Conservation (phyloP, 2,888 invertebrate species). For the Halictus quadricinctus region DNA sequence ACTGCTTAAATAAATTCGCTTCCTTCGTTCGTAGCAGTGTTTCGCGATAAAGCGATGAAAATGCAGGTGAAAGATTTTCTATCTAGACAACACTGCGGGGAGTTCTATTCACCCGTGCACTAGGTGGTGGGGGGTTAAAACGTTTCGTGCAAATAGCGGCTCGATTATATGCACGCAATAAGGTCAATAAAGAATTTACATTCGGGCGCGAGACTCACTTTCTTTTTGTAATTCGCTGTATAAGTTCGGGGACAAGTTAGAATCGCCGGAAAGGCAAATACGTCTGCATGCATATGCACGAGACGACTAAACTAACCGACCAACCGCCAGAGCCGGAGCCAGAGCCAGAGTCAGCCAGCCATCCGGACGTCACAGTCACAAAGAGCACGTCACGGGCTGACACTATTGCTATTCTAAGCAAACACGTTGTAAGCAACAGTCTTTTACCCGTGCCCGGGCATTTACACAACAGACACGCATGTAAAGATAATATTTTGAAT, state of each 20-base stretch:
- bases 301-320: constrained; percentile 49
- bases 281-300: constrained; percentile 66
- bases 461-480: constrained; percentile 59
- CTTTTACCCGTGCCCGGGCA: constrained; percentile 31
- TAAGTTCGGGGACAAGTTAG: constrained; percentile 53
- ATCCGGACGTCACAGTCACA: constrained; percentile 53
- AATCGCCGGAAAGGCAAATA: constrained; percentile 64
- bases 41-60: too few species aligned
- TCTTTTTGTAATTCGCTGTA: constrained; percentile 38
- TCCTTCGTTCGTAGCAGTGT: neutral
- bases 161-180: constrained; percentile 14
- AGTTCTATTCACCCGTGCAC: neutral
- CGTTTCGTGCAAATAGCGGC: neutral
- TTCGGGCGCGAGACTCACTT: constrained; percentile 4
- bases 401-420: constrained; percentile 70
- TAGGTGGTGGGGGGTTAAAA: neutral
- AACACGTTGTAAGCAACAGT: constrained; percentile 61
- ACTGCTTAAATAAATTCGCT: too few species aligned
- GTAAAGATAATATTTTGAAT: constrained; percentile 78
- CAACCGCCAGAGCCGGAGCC: neutral
- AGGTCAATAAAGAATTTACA: constrained; percentile 21
- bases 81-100: neutral
- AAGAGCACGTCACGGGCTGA: constrained; percentile 64
- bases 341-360: neutral
- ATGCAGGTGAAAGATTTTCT: neutral